Percentiles rank a stretch among this genome's conserved stretches.
phyloP scores from a whole-genome alignment of 2,888 invertebrate species.

The Drosophila peninsularis region DNA sequence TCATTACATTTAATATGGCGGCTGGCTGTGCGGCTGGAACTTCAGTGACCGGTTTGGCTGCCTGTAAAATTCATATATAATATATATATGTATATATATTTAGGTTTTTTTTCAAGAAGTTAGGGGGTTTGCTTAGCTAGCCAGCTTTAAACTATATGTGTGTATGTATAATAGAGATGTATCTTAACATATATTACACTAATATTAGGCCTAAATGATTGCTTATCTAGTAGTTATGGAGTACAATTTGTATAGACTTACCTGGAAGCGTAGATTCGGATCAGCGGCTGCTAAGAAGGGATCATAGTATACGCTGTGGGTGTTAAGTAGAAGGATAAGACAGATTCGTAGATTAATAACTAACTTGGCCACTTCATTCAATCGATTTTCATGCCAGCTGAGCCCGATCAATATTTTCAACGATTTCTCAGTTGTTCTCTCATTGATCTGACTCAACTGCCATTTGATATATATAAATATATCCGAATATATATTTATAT shows the following conservation, averaged over 20 bases:
- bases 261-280: conserved; percentile 96
- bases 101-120: conserved; percentile 35
- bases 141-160: conserved; percentile 28
- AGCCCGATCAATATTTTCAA: conserved; percentile 15
- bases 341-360: conserved; percentile 54
- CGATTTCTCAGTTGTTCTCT: not conserved
- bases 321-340: conserved; percentile 38
- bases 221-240: conserved; percentile 8
- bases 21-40: conserved; percentile 86
- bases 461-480: conserved; percentile 14
- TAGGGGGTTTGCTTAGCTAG: conserved; percentile 36
- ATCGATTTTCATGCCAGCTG: conserved; percentile 21
- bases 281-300: conserved; percentile 96
- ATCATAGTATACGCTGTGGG: conserved; percentile 95
- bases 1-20: conserved; percentile 85
- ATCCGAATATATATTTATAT: not conserved
- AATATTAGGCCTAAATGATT: conserved; percentile 29
- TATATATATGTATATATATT: conserved; percentile 70
- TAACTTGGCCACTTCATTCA: not conserved
- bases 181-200: conserved; percentile 35
- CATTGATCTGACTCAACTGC: conserved; percentile 12
- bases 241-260: conserved; percentile 85
- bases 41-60: conserved; percentile 89
- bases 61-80: conserved; percentile 87
- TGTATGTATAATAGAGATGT: conserved; percentile 20